Evolutionary conservation across 2,797 vertebrate species (phyloP).

Genomic region (Melanotaenia maccullochi): DNA sequence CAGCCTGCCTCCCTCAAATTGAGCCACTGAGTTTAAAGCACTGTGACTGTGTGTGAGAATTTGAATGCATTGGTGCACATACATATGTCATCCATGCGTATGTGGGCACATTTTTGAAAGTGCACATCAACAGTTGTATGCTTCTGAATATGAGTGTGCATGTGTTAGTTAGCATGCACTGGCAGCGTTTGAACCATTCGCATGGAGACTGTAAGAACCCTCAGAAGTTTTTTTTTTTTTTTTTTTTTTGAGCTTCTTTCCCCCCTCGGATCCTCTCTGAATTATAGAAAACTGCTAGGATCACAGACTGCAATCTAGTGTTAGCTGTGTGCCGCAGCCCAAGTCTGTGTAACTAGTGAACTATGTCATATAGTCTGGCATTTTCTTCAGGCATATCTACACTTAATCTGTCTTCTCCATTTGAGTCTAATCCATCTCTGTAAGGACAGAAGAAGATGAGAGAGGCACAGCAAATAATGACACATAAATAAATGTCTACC

Average conservation of each 20-base stretch:
- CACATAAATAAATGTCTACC: constrained; percentile 40
- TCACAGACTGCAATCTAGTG: constrained; percentile 54
- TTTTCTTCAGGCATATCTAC: constrained; percentile 40
- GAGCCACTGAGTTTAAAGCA: constrained; percentile 66
- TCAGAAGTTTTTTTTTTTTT: constrained; percentile 65
- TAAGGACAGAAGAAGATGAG: constrained; percentile 31
- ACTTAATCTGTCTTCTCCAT: constrained; percentile 47
- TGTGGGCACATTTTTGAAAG: constrained; percentile 8
- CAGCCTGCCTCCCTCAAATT: constrained; percentile 58
- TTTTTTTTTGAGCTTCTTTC: constrained; percentile 17
- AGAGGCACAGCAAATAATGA: constrained; percentile 35
- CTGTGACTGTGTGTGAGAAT: constrained; percentile 28
- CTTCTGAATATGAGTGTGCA: constrained; percentile 16
- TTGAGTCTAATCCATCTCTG: constrained; percentile 47
- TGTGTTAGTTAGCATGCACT: constrained; percentile 29
- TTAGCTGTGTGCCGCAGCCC: constrained; percentile 41
- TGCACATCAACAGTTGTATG: constrained; percentile 4
- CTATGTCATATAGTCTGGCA: constrained; percentile 36
- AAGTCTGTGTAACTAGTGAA: constrained; percentile 38
- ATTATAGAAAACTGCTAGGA: constrained; percentile 72
- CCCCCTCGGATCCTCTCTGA: constrained; percentile 62
- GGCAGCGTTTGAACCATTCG: constrained; percentile 60
- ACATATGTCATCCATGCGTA: background rate
- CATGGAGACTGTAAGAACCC: constrained; percentile 56
- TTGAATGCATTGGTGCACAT: constrained; percentile 20